A percentile compares a stretch with the other conserved stretches of the same genome.
Conservation (phyloP, 2,113 vertebrate genomes). For the Heterocephalus glaber region DNA sequence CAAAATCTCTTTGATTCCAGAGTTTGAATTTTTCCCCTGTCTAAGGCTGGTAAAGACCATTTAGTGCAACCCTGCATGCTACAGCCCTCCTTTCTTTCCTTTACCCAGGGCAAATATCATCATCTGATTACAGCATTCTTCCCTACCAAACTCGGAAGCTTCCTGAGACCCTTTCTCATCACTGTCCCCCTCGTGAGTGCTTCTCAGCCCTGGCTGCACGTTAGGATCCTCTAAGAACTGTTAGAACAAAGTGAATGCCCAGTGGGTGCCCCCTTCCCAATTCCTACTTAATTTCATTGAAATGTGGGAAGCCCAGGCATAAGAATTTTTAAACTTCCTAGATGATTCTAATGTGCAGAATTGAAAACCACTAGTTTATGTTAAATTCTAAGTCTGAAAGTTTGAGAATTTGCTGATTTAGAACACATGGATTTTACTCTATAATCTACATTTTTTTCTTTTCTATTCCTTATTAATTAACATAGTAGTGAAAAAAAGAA, state of each 20-base stretch:
- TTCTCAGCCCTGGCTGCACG: not conserved
- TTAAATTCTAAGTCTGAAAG: not conserved
- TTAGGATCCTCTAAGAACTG: not conserved
- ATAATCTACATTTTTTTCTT: conserved; percentile 42
- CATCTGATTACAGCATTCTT: not conserved
- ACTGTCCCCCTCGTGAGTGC: not conserved
- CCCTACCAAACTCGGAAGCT: not conserved
- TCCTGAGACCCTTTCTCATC: not conserved
- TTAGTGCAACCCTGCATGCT: not conserved
- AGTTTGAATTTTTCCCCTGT: not conserved
- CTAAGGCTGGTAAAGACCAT: not conserved
- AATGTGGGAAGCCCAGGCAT: not conserved
- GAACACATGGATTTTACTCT: not conserved
- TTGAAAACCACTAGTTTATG: not conserved
- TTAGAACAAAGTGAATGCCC: not conserved
- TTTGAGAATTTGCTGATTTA: conserved; percentile 30
- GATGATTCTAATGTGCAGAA: conserved; percentile 17
- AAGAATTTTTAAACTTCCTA: not conserved
- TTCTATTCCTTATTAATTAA: not conserved
- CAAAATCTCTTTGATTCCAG: not conserved
- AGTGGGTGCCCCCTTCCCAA: accelerated
- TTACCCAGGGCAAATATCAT: no score
- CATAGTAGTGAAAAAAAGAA: not conserved
- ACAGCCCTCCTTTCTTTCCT: not conserved
- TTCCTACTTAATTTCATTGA: not conserved